These are phyloP conservation scores for Thereva nobilitata DNA, from an alignment of 2,888 invertebrate species.

Conservation along the genomic window DNA sequence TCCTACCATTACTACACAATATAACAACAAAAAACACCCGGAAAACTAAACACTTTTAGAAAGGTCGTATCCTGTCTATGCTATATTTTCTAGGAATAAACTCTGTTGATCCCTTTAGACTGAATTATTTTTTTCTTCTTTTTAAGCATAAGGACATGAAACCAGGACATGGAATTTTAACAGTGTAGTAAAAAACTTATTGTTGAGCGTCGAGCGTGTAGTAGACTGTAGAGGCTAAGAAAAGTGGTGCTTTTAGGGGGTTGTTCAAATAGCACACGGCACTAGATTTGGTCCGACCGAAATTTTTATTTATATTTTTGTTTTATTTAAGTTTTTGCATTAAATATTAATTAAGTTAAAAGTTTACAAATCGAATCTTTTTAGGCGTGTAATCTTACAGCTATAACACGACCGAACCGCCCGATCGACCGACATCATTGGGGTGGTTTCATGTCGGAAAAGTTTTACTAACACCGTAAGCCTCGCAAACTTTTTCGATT, in stretches of 20 bases:
- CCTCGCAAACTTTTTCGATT: background rate
- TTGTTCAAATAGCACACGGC: conserved; percentile 27
- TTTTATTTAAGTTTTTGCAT: background rate
- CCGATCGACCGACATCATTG: conserved; percentile 55
- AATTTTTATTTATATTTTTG: conserved; percentile 11
- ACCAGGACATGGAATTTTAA: conserved; percentile 17
- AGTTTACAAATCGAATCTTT: background rate
- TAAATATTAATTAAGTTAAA: background rate
- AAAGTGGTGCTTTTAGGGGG: background rate
- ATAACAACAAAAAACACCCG: too few relatives aligned
- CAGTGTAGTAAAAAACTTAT: conserved; percentile 32
- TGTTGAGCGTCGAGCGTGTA: conserved; percentile 19
- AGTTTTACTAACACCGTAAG: conserved; percentile 36
- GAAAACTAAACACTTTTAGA: too few relatives aligned
- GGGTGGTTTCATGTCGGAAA: conserved; percentile 52
- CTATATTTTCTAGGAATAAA: too few relatives aligned
- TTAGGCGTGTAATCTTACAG: conserved; percentile 1
- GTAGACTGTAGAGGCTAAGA: too few relatives aligned
- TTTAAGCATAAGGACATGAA: conserved; percentile 3
- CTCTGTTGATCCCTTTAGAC: too few relatives aligned
- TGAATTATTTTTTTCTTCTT: background rate
- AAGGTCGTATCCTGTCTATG: too few relatives aligned
- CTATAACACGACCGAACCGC: conserved; percentile 50
- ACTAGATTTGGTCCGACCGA: conserved; percentile 39
- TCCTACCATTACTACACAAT: too few relatives aligned